These are phyloP conservation scores for Percopsis omiscomaycus DNA, from an alignment of 2,797 vertebrate species.

Conservation along the genomic window DNA sequence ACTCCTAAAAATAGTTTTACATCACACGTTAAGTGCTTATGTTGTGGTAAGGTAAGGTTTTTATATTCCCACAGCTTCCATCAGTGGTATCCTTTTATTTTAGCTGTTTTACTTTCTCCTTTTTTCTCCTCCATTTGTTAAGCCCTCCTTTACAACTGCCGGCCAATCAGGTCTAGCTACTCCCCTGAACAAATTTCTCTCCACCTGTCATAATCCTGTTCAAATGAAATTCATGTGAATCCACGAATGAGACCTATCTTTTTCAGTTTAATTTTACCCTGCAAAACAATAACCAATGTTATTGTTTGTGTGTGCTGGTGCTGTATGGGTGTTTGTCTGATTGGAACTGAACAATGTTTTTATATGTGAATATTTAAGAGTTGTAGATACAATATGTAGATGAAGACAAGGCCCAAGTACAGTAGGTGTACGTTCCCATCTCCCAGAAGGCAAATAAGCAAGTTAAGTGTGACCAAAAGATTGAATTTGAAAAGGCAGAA, in stretches of 20 bases:
- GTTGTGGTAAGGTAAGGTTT: too few species aligned
- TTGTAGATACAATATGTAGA: conserved; percentile 59
- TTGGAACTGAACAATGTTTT: conserved; percentile 55
- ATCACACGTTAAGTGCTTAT: too few species aligned
- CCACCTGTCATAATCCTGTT: conserved; percentile 3
- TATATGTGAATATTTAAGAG: conserved; percentile 51
- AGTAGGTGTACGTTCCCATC: conserved; percentile 75
- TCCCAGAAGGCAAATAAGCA: conserved; percentile 79
- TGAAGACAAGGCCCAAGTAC: conserved; percentile 64
- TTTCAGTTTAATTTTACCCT: conserved; percentile 5
- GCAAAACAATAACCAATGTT: neutral
- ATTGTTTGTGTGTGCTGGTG: too few species aligned
- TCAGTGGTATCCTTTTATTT: too few species aligned
- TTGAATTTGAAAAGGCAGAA: conserved; percentile 76
- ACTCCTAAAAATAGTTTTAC: too few species aligned
- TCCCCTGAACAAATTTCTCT: conserved; percentile 27
- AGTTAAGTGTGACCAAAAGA: conserved; percentile 82
- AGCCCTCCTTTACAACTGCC: too few species aligned
- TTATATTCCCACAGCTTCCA: too few species aligned
- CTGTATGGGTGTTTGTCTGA: too few species aligned
- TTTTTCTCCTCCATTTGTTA: too few species aligned
- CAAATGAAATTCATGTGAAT: conserved; percentile 33
- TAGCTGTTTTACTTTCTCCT: too few species aligned
- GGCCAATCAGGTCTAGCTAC: neutral
- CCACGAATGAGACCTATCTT: conserved; percentile 21